Conservation (phyloP, 2,888 invertebrate species). For the Dascillus cervinus region DNA sequence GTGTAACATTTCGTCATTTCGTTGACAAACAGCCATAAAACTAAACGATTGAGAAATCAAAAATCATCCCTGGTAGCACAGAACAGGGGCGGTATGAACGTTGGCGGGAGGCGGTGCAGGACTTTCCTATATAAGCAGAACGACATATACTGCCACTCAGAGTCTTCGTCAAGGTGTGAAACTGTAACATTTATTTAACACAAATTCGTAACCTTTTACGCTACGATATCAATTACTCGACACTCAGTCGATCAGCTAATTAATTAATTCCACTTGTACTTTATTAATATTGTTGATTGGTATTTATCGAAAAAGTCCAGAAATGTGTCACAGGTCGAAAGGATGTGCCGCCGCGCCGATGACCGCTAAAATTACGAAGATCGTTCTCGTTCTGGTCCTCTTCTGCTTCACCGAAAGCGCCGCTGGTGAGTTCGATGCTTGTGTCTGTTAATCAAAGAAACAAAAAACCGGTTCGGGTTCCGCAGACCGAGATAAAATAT, state of each 20-base stretch:
- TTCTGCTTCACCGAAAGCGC: conserved; percentile 53
- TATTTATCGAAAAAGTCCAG: conserved; percentile 5
- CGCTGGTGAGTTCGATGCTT: conserved; percentile 48
- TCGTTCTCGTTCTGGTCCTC: conserved; percentile 47
- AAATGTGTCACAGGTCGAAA: no score
- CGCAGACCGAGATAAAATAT: no score
- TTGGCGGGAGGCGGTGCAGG: conserved; percentile 24
- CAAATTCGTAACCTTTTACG: conserved; percentile 3
- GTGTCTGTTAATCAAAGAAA: no score
- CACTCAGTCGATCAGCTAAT: conserved; percentile 7
- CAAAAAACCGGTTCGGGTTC: no score
- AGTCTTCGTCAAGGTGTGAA: conserved; percentile 18
- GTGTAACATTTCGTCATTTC: no score
- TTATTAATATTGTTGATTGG: conserved; percentile 4
- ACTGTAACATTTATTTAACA: conserved; percentile 15
- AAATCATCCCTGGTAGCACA: no score
- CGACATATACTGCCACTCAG: conserved; percentile 15
- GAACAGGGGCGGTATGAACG: conserved; percentile 18
- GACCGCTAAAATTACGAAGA: conserved; percentile 31
- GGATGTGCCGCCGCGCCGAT: no score
- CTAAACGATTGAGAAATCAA: no score
- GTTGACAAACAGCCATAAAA: no score
- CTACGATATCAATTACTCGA: conserved; percentile 5
- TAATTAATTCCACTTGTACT: conserved; percentile 13
- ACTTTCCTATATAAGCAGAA: conserved; percentile 20